Base-by-base conservation (phyloP, 2,113 vertebrate genomes). In the Campylorhamphus procurvoides region DNA sequence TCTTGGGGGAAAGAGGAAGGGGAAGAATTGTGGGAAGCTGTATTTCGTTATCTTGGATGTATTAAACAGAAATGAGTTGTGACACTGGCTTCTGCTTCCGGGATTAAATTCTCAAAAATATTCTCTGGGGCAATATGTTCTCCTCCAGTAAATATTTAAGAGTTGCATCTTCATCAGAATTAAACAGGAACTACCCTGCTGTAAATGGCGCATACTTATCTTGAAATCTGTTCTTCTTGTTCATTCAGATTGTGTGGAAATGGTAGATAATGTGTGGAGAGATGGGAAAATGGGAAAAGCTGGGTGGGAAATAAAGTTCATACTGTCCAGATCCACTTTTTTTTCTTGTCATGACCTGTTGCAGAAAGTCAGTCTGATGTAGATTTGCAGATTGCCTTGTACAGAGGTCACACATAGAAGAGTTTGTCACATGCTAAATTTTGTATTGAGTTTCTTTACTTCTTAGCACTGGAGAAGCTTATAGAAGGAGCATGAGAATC, bases 351-450 rank as follows among this genome's bases (percentile, higher is more conserved):
- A 29, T 80, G 31, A 9, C 52, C 39, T 91, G 50, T 60, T 44
- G 20, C 44, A 60, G 58, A 46, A 83, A 84, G n/a, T 71, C 42
- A 52, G 53, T 79, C 42, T 77, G 50, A 91, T 84, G 35, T 46
- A 75, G 74, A 82, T 88, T 94, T 87, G 50, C 71, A 80, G 72
- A 59, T 76, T 93, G 39, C 19, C 14, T 86, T 39, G 33, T 95
- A 55, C 78, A 90, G 78, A 88, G 79, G 82, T 96, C 90, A 91
- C 85, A 95, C 52, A 63, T 90, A 64, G 72, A 95, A 94, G 53
- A 74, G 59, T 87, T 93, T 95, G 84, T 90, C 94, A 93, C 75
- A 20, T 90, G 82, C 64, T 94, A 86, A 59, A 88, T 90, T 94
- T 86, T 89, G 25, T 75, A 37, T 84, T 96, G 31, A 6, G 18